Evolutionary conservation across 2,797 vertebrate species (phyloP), one percentile per base, ranked within the genome.

Genomic region (Podargus strigoides): DNA sequence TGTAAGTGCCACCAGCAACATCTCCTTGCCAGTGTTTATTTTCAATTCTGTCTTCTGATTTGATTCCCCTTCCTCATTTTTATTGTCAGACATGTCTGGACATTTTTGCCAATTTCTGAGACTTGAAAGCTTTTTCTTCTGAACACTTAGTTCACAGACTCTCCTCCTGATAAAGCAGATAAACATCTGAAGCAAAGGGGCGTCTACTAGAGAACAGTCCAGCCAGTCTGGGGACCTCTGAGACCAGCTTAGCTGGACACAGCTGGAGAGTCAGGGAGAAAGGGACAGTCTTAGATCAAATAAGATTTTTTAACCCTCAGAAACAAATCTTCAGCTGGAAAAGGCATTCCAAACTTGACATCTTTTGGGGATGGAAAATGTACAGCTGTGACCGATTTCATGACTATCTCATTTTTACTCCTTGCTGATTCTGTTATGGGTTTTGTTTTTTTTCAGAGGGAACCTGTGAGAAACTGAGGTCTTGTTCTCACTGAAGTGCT

Each of bases 391-490:
- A 89, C 63, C 90, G 50, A 80, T 72, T 74, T 69, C 1, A 16
- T 30, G 14, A 50, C 23, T 46, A 23, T 63, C 52, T 63, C 23
- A 7, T 78, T 91, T 92, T 85, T 50, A 12, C n/a, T 89, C 39
- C 32, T 80, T 68, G 28, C 42, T 72, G 50, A 58, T 66, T 83
- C 49, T 55, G 24, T 81, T 75, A 68, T 36, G 63, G 58, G 32
- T 14, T n/a, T 92, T 85, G 58, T n/a, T 14, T n/a, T 92, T 85
- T 68, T 80, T 79, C 64, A 80, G 78, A 80, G 60, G 9, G 22
- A 87, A 93, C n/a, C 46, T 91, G 17, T 83, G 85, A 93, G 85
- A 93, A 93, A 67, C 49, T 66, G 50, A 83, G 39, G 14, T 89
- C 76, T 72, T 67, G 52, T 77, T 85, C 93, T 46, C 85, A 78